Percentiles rank a stretch among this genome's conserved stretches.
These are phyloP conservation scores for Archegozetes longisetosus DNA, from an alignment of 1,140 invertebrate species.

Conservation along the genomic window DNA sequence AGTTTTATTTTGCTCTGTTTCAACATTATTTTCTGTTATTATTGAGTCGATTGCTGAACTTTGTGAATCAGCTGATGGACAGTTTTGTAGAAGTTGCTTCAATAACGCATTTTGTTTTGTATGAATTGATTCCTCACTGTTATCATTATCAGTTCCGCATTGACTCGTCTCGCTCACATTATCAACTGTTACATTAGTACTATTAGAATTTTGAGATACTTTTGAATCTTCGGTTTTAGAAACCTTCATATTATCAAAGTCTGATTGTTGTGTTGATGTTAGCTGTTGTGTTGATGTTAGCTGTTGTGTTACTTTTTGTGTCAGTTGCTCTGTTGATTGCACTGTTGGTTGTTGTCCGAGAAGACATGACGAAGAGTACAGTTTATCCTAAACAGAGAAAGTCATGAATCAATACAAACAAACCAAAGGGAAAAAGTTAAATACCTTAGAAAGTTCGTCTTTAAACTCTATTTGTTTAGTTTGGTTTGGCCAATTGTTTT, in stretches of 20 bases:
- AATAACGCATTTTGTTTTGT: conserved; percentile 59
- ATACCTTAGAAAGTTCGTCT: no score
- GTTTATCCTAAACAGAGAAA: background rate
- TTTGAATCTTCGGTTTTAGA: no score
- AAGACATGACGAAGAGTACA: background rate
- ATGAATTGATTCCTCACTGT: background rate
- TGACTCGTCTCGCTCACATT: no score
- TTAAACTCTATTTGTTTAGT: no score
- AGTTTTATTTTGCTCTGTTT: background rate
- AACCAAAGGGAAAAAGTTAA: no score
- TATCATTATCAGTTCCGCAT: background rate
- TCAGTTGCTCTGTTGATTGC: background rate
- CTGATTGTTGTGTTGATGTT: background rate
- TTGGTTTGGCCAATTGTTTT: no score
- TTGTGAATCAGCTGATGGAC: conserved; percentile 32
- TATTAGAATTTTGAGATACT: no score
- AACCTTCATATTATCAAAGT: background rate
- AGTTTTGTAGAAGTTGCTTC: conserved; percentile 71
- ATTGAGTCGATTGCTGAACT: background rate
- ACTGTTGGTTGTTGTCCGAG: background rate
- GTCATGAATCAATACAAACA: no score
- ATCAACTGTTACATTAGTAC: no score
- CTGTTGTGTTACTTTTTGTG: background rate
- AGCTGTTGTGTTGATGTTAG: background rate
- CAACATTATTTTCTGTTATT: background rate